Evolutionary conservation across 2,113 vertebrate genomes (phyloP), one percentile per base, ranked within the genome.

Genomic region (Hystrix brachyura): DNA sequence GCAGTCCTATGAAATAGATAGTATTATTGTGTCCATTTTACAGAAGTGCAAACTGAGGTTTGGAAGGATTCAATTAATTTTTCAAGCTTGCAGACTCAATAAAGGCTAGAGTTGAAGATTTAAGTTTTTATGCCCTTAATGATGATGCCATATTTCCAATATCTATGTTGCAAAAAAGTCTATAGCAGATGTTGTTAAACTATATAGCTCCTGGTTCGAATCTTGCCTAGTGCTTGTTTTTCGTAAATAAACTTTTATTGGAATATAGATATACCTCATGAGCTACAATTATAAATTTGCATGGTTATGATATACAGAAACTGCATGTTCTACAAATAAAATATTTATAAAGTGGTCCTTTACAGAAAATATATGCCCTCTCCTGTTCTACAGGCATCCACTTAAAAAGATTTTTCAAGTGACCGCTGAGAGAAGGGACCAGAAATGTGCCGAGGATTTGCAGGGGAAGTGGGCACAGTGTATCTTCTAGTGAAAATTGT

Each of bases 181-280:
- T 84, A 23, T 9, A 91, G 32, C 21, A 92, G 5, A 7, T 0
- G 0, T 65, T 88, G 51, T 90, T 59, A 82, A 91, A 65, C 21
- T 67, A n/a, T 6, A 55, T 5, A 94, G 3, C 32, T 95, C 43
- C n/a, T 94, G 18, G 38, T 6, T 17, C 55, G 81, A 86, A 83
- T 96, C 4, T 74, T n/a, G 3, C 23, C 51, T 95, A 17, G 21
- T 67, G 13, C 12, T 95, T 95, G 8, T 90, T 88, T 94, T 92
- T 88, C 81, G n/a, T 85, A 90, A 74, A 82, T 79, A 62, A 80
- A 46, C 12, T 94, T 89, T 91, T 93, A 74, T 64, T 93, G 29
- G 38, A 53, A 87, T 32, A 82, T 43, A 74, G 19, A 78, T 83
- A 59, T n/a, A 34, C 3, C 14, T 46, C 57, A 46, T 6, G 1